A percentile compares a stretch with the other conserved stretches of the same genome.
Conservation (phyloP, 1,140 invertebrate genomes). For the Nomia melanderi region DNA sequence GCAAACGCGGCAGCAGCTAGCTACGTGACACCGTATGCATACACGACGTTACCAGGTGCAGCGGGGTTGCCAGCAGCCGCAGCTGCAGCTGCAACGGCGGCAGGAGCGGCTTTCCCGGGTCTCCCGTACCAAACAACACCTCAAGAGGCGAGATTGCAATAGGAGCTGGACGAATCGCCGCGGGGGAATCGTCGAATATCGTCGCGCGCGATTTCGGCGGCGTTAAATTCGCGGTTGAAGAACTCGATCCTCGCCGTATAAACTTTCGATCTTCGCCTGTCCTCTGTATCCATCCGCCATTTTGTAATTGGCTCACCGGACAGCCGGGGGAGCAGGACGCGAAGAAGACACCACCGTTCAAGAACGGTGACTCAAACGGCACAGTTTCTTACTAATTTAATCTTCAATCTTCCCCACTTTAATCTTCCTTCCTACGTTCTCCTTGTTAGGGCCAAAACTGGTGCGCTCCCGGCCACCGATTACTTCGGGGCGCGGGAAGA, state of each 20-base stretch:
- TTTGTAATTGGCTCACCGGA: neutral
- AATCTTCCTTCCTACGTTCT: constrained; percentile 63
- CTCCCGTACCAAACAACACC: constrained; percentile 84
- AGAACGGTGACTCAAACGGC: constrained; percentile 13
- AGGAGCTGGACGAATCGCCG: constrained; percentile 46
- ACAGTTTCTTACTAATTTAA: constrained; percentile 46
- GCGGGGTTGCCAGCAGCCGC: constrained; percentile 81
- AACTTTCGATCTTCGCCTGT: neutral
- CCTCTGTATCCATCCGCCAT: neutral
- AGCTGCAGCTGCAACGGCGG: constrained; percentile 74
- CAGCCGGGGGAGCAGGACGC: neutral
- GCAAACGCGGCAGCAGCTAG: constrained; percentile 83
- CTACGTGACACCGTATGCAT: constrained; percentile 87
- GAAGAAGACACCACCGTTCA: neutral
- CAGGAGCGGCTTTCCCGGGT: constrained; percentile 82
- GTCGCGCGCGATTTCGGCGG: constrained; percentile 1
- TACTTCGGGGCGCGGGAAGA: constrained; percentile 21
- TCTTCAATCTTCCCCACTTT: constrained; percentile 55
- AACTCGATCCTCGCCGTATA: constrained; percentile 14
- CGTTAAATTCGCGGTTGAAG: neutral
- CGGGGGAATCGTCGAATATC: constrained; percentile 31
- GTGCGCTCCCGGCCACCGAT: constrained; percentile 36
- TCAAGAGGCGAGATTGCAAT: constrained; percentile 84
- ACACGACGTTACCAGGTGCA: constrained; percentile 84
- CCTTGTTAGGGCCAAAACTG: constrained; percentile 64